phyloP scores from a whole-genome alignment of 2,888 invertebrate species.

The Aphelenchoides bicaudatus region DNA sequence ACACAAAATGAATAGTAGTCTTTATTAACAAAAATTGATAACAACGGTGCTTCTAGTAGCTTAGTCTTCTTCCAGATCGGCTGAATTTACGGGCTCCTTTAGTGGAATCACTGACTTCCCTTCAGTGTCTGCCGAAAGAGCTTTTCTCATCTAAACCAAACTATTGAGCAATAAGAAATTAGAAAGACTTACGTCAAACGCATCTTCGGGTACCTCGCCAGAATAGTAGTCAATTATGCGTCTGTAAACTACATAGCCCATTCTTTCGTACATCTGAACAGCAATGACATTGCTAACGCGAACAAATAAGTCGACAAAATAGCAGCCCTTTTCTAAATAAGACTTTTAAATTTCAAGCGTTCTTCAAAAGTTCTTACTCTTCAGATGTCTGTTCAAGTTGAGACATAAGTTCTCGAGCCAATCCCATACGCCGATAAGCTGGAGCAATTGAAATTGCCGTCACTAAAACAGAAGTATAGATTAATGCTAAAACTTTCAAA shows the following conservation, averaged over 20 bases:
- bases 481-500: conserved; percentile 6
- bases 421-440: conserved; percentile 82
- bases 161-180: conserved; percentile 25
- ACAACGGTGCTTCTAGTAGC: too few relatives aligned
- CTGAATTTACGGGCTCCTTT: conserved; percentile 75
- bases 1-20: not conserved
- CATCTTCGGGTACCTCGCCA: conserved; percentile 90
- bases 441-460: conserved; percentile 94
- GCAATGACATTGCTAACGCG: conserved; percentile 94
- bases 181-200: conserved; percentile 73
- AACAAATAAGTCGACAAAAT: conserved; percentile 96
- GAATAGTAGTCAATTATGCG: conserved; percentile 96
- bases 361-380: conserved; percentile 64
- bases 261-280: conserved; percentile 90
- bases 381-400: conserved; percentile 92
- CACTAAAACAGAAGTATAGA: conserved; percentile 65
- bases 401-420: conserved; percentile 88
- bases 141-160: conserved; percentile 87
- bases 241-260: conserved; percentile 92
- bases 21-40: too few relatives aligned
- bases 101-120: conserved; percentile 75
- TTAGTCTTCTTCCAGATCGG: conserved; percentile 34
- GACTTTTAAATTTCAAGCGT: conserved; percentile 1
- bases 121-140: conserved; percentile 14
- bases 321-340: conserved; percentile 73